Evolutionary conservation across 2,797 vertebrate species (phyloP).

Genomic region (Discoglossus pictus): DNA sequence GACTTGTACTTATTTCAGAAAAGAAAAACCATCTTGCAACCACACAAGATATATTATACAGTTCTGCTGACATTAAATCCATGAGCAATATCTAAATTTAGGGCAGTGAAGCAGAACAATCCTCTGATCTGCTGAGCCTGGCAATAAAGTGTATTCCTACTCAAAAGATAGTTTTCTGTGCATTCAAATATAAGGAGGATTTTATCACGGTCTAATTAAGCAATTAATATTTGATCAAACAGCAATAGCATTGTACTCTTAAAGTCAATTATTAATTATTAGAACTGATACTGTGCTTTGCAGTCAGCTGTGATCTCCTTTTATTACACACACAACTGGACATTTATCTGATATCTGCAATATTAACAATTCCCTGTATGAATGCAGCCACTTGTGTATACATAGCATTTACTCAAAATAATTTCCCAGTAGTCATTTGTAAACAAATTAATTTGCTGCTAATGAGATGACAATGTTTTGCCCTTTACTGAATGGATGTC

Average conservation of each 20-base stretch:
- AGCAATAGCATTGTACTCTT: background rate
- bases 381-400: too few species aligned
- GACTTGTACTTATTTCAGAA: slow-evolving; percentile 16
- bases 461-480: background rate
- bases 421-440: background rate
- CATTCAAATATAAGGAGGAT: slow-evolving; percentile 5
- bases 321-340: too few species aligned
- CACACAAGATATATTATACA: slow-evolving; percentile 17
- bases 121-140: slow-evolving; percentile 20
- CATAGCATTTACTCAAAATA: too few species aligned
- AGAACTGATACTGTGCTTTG: too few species aligned
- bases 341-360: too few species aligned
- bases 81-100: slow-evolving; percentile 38
- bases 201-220: slow-evolving; percentile 12
- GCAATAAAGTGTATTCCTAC: slow-evolving; percentile 23
- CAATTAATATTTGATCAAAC: slow-evolving; percentile 2
- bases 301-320: too few species aligned
- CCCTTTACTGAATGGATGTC: background rate
- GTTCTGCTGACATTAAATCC: slow-evolving; percentile 32
- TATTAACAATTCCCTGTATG: too few species aligned
- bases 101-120: slow-evolving; percentile 31
- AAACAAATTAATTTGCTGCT: background rate
- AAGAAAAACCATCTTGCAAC: slow-evolving; percentile 26
- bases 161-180: slow-evolving; percentile 15
- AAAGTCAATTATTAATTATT: background rate